Conservation (phyloP, 2,113 vertebrate species). For the Nothobranchius furzeri region DNA sequence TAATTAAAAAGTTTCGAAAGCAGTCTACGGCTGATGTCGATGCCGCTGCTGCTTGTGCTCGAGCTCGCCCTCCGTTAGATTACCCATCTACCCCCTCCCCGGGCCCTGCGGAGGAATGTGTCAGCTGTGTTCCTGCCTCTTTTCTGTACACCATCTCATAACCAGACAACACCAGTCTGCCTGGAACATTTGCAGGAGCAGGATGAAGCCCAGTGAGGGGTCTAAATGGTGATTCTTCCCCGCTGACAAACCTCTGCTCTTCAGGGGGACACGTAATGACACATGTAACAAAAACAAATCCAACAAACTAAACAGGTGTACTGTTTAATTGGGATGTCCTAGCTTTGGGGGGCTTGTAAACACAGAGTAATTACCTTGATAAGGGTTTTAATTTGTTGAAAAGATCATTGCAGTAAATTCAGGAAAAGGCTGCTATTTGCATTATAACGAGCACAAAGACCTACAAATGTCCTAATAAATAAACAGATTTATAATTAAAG, state of each 20-base stretch:
- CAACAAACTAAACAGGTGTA: slow-evolving; percentile 65
- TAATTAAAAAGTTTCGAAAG: slow-evolving; percentile 99
- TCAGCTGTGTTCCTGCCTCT: slow-evolving; percentile 65
- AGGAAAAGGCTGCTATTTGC: slow-evolving; percentile 40
- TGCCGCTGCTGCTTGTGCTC: slow-evolving; percentile 47
- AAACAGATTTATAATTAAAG: slow-evolving; percentile 51
- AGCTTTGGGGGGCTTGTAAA: slow-evolving; percentile 56
- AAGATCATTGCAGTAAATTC: slow-evolving; percentile 58
- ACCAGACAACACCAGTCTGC: slow-evolving; percentile 46
- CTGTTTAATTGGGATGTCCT: slow-evolving; percentile 68
- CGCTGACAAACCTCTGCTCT: slow-evolving; percentile 63
- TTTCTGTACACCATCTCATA: slow-evolving; percentile 46
- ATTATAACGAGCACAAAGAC: slow-evolving; percentile 58
- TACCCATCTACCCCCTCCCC: slow-evolving; percentile 70
- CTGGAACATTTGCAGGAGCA: slow-evolving; percentile 42
- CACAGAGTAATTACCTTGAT: slow-evolving; percentile 70
- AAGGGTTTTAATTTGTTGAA: slow-evolving; percentile 63
- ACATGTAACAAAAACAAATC: slow-evolving; percentile 61
- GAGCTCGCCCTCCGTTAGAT: slow-evolving; percentile 62
- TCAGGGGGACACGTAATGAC: slow-evolving; percentile 65
- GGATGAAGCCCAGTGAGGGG: slow-evolving; percentile 64
- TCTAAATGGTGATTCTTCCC: slow-evolving; percentile 53
- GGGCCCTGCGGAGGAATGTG: slow-evolving; percentile 62
- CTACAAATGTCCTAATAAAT: slow-evolving; percentile 42
- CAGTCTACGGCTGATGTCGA: slow-evolving; percentile 86